These are phyloP conservation scores for Dolichomitus sp. DNA, from an alignment of 2,888 invertebrate genomes.

Conservation along the genomic window DNA sequence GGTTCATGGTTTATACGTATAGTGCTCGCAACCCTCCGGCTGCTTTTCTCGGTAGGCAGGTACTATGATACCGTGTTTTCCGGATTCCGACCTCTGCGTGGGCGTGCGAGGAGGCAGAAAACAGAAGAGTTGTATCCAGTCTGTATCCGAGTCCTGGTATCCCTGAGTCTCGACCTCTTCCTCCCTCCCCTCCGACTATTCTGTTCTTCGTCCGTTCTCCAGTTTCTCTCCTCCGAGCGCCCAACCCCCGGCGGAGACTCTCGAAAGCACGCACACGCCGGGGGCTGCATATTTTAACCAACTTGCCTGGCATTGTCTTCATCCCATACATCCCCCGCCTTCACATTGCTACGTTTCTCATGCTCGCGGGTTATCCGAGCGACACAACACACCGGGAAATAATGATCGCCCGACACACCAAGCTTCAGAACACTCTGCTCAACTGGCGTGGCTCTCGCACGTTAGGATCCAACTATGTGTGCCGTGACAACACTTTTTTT, in stretches of 20 bases:
- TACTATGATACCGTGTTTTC: constrained; percentile 49
- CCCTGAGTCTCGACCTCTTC: constrained; percentile 33
- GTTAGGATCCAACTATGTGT: constrained; percentile 9
- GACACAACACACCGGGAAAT: constrained; percentile 46
- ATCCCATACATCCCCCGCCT: constrained; percentile 55
- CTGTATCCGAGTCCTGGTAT: constrained; percentile 32
- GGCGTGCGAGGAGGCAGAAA: constrained; percentile 31
- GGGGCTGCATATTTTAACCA: constrained; percentile 81
- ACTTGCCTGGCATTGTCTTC: constrained; percentile 78
- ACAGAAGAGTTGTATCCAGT: constrained; percentile 13
- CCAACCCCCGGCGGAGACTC: constrained; percentile 65
- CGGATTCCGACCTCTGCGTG: constrained; percentile 43
- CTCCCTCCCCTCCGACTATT: constrained; percentile 26
- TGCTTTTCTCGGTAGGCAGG: constrained; percentile 22
- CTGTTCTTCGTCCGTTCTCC: constrained; percentile 43
- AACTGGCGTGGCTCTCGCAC: constrained; percentile 2
- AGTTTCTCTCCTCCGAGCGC: constrained; percentile 58
- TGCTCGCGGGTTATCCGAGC: constrained; percentile 41
- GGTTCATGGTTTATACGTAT: constrained; percentile 3
- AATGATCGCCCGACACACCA: constrained; percentile 53
- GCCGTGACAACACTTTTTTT: constrained; percentile 36
- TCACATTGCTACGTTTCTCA: constrained; percentile 59
- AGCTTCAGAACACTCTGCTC: constrained; percentile 33
- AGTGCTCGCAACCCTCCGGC: constrained; percentile 21
- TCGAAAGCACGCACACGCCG: constrained; percentile 60